Evolutionary conservation across 1,140 invertebrate genomes (phyloP), one percentile per base, ranked within the genome.

Genomic region (Apis cerana): DNA sequence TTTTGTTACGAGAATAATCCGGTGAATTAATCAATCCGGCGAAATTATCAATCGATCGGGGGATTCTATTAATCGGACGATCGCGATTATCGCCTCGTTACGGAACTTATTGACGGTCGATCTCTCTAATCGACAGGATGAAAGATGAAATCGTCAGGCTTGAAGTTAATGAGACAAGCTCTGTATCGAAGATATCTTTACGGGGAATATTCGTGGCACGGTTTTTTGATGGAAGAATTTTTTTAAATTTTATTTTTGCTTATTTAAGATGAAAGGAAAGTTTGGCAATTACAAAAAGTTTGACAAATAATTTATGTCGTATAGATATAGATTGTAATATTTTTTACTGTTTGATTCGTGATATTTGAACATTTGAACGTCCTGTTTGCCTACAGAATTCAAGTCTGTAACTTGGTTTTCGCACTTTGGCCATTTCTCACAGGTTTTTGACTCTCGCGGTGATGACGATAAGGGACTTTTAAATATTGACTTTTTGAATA

Each of bases 21-120:
- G 69, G 50, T 19, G 68, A 74, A 80, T 80, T 80, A 80, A 80
- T 80, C 78, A 80, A 62, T n/a, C 74, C 70, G 50, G 58, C 17
- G 78, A 74, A 43, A 74, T 74, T 80, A 80, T 80, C 78, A 58
- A 27, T 48, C 59, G 69, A 80, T 80, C 78, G 59, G 27, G 21
- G 48, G 78, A 80, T 80, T 80, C 70, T 71, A 80, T 80, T 80
- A 74, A 74, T 80, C 78, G 62, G 69, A 48, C 76, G 76, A 79
- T 70, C 67, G 43, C 10, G 50, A 11, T 7, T 27, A 56, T 59
- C 71, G 76, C 54, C 54, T 71, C 76, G 76, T 79, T 79, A 79
- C 43, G 54, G 67, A 13, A 15, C 76, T 79, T 61, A 70, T 71
- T 79, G 65, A 61, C 67, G 8, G 33, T 23, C 27, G 61, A 56